Conservation (phyloP, 2,888 invertebrate species). For the Erebia palarica region DNA sequence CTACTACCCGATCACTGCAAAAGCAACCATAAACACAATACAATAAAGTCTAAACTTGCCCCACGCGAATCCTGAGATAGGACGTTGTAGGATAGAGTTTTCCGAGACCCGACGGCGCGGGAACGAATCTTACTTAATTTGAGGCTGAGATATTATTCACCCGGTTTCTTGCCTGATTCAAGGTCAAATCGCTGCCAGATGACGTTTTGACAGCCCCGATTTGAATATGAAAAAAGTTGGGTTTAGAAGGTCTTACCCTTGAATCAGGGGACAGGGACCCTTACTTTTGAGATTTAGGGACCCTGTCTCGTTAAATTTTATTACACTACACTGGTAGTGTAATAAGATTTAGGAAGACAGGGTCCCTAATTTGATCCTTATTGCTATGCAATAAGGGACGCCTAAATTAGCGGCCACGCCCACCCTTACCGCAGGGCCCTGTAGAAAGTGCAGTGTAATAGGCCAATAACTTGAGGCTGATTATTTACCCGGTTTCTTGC, state of each 20-base stretch:
- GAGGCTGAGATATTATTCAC: constrained; percentile 66
- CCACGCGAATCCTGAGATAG: constrained; percentile 32
- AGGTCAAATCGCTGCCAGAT: constrained; percentile 56
- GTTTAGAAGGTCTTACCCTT: too few species aligned
- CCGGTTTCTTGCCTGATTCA: constrained; percentile 55
- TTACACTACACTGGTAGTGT: too few species aligned
- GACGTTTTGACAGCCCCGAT: constrained; percentile 33
- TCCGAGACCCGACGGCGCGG: constrained; percentile 71
- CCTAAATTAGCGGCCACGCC: too few species aligned
- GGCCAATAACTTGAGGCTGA: constrained; percentile 72
- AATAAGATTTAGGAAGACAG: too few species aligned
- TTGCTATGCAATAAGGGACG: too few species aligned
- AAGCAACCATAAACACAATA: constrained; percentile 31
- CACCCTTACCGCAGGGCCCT: too few species aligned
- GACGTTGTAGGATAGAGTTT: constrained; percentile 40
- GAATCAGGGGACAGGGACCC: too few species aligned
- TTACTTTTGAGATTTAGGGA: too few species aligned
- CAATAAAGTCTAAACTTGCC: constrained; percentile 37
- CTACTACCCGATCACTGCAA: constrained; percentile 27
- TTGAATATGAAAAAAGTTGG: background rate
- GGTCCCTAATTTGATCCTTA: too few species aligned
- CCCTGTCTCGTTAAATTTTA: too few species aligned
- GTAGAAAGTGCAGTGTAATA: too few species aligned
- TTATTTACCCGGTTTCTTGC: constrained; percentile 58
- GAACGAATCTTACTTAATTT: constrained; percentile 65